Base-by-base conservation (phyloP, 2,888 invertebrate genomes). In the Nudaria mundana region DNA sequence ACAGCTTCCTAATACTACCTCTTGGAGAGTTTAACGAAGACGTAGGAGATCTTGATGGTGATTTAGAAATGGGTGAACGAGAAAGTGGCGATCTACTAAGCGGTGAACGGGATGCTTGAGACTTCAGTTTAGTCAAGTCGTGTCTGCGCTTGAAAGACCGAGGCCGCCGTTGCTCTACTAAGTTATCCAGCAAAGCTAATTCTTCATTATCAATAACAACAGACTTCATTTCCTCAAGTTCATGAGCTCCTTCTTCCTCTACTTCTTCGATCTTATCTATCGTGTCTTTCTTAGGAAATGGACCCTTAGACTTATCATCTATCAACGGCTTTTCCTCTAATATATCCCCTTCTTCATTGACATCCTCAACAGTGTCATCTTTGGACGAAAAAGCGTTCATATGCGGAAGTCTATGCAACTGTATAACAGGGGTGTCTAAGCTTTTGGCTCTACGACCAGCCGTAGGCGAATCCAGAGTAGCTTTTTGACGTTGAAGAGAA, bases 361-460 rank as follows among this genome's bases (percentile, higher is more conserved):
- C 91, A 58, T 93, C 92, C 56, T 93, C 96, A 0, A 96, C 93
- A 0, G 96, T 96, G 69, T 96, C 96, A 70, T 96, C 96, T 80
- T 96, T 96, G 14, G 95, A 95, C 1, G 96, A 96, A 72, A 96
- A 95, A 0, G 96, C 94, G 76, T 95, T 95, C 76, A 94, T 92
- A 5, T 95, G 93, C 10, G 96, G 96, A 26, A 96, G 77, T 63
- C 93, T 90, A 73, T 93, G 94, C 18, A 96, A 80, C 12, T 95
- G 93, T 63, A 96, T 95, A 13, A 96, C 93, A 1, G 96, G 94
- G 2, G 95, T 94, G 63, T 96, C 96, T 51, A 96, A 87, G 43
- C 96, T 96, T 78, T 96, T 95, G 1, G 96, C 94, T 58, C 95
- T 90, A 35, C 96, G 90, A 38, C 94, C 93, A 3, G 93, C 82